Evolutionary conservation across 2,113 vertebrate genomes (phyloP), one percentile per base, ranked within the genome.

Genomic region (Aphelocoma coerulescens): DNA sequence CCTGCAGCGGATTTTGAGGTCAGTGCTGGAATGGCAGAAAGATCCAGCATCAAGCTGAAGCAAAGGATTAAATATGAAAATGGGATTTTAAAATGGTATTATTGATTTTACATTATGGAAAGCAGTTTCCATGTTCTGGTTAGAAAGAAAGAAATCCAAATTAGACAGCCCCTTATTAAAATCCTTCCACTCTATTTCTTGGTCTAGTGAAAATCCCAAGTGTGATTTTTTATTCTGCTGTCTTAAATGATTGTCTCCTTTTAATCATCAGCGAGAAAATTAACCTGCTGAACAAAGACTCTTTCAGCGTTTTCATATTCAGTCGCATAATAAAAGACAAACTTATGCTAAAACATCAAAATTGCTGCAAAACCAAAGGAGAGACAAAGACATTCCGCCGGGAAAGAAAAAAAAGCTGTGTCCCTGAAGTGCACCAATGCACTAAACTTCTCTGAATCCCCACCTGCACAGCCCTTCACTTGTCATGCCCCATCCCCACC

Each of bases 221-320:
- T 33, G 85, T 0, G 3, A 61, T 93, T 95, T 96, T 89, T 97
- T 92, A 86, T 97, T 93, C 93, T 92, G 63, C 95, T 93, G 90
- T 93, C 92, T 95, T 75, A 84, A 91, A 61, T 91, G 90, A 96
- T 91, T 91, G 80, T 94, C 96, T 93, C 57, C 62, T 96, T 96
- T 91, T 96, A 94, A 96, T 94, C 93, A 95, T 51, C 92, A 86
- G 37, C 0, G 2, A 78, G 92, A 86, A 95, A 96, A 97, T 96
- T 71, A 96, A 96, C 79, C 85, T 88, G 61, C 88, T 55, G 90
- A 96, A 95, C 88, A 95, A 96, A 90, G 93, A 59, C 75, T 81
- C 85, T 93, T 94, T 9, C 90, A 96, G 72, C 76, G 43, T 93
- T 95, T 95, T 94, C 85, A 78, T 81, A 95, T 90, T 93, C 85